phyloP scores from a whole-genome alignment of 2,888 invertebrate species.

The Polylopha cassiicola region DNA sequence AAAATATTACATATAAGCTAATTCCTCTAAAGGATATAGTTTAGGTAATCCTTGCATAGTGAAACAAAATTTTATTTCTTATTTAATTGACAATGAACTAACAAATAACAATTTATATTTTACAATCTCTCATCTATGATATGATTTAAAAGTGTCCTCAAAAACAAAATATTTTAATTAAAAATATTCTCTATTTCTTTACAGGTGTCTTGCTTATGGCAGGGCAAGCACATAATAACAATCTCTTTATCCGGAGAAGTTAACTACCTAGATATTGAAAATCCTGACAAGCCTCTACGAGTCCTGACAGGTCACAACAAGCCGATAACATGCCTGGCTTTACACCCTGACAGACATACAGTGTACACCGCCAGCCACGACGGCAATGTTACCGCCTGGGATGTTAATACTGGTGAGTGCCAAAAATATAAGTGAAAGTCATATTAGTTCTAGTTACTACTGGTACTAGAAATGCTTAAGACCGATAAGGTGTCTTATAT shows the following conservation, averaged over 20 bases:
- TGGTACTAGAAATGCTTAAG: not conserved
- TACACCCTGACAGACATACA: conserved; percentile 83
- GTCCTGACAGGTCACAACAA: conserved; percentile 98
- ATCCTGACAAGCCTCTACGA: conserved; percentile 87
- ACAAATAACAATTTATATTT: too few species aligned
- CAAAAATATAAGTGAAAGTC: too few species aligned
- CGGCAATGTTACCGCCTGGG: conserved; percentile 92
- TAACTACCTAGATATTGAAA: conserved; percentile 92
- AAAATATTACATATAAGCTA: too few species aligned
- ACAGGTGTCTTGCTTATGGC: conserved; percentile 98
- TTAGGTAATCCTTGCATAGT: too few species aligned
- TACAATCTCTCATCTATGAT: too few species aligned
- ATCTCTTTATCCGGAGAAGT: conserved; percentile 98
- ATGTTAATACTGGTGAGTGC: conserved; percentile 78
- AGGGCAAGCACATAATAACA: conserved; percentile 89
- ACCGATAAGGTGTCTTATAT: not conserved
- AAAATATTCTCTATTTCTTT: too few species aligned
- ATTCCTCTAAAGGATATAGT: too few species aligned
- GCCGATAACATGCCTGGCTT: conserved; percentile 93
- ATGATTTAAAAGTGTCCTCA: too few species aligned
- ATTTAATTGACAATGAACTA: too few species aligned
- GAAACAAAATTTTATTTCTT: too few species aligned
- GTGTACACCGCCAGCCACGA: conserved; percentile 97
- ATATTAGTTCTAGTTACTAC: not conserved
- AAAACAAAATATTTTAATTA: too few species aligned